These are phyloP conservation scores for Xiphorhynchus elegans DNA, from an alignment of 2,113 vertebrate genomes.

Conservation along the genomic window DNA sequence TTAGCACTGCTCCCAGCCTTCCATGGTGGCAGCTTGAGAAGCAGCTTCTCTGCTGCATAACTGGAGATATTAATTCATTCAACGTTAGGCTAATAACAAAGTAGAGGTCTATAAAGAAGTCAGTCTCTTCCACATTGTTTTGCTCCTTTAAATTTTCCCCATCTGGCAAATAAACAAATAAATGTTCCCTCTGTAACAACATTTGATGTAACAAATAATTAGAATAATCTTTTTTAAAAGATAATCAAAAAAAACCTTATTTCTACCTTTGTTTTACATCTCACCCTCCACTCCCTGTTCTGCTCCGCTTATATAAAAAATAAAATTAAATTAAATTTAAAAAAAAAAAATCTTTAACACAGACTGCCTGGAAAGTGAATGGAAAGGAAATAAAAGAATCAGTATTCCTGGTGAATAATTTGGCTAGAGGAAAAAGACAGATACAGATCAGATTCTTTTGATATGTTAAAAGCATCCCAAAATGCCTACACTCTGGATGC, in stretches of 20 bases:
- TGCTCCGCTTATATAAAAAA: background rate
- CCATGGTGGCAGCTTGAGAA: background rate
- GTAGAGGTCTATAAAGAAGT: background rate
- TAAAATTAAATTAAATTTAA: background rate
- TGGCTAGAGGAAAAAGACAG: constrained; percentile 59
- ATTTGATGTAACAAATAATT: background rate
- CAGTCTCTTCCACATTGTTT: background rate
- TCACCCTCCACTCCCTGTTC: background rate
- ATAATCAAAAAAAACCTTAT: background rate
- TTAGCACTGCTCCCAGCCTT: background rate
- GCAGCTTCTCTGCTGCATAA: background rate
- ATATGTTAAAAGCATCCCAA: constrained; percentile 72
- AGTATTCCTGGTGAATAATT: constrained; percentile 62
- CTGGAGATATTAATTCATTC: background rate
- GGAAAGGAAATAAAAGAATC: constrained; percentile 53
- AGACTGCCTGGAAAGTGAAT: background rate
- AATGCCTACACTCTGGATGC: constrained; percentile 59
- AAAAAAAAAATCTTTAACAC: background rate
- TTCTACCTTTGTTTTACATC: background rate
- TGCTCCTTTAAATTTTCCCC: background rate
- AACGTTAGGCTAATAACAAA: background rate
- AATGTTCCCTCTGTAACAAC: background rate
- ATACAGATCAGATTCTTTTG: constrained; percentile 65
- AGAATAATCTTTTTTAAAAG: background rate
- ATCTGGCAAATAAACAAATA: background rate